These are phyloP conservation scores for Plebejus argus DNA, from an alignment of 2,888 invertebrate species.

Conservation along the genomic window DNA sequence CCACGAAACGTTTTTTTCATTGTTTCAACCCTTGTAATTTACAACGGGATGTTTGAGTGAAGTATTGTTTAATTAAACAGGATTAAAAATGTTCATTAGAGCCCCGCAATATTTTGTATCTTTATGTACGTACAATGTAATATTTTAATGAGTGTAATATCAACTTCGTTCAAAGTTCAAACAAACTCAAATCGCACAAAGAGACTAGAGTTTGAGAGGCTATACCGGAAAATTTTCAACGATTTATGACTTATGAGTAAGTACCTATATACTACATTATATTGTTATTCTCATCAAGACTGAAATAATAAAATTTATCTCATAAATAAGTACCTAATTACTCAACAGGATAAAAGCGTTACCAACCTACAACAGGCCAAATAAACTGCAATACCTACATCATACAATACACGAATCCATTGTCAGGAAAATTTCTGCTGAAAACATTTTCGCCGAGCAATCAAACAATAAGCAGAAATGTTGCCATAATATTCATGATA, in stretches of 20 bases:
- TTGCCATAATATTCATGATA: constrained; percentile 56
- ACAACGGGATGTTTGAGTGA: neutral
- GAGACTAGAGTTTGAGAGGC: neutral
- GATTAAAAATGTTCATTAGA: neutral
- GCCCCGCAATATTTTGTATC: neutral
- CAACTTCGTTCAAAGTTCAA: neutral
- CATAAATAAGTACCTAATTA: no score
- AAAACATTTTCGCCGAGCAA: constrained; percentile 36
- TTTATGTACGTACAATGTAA: neutral
- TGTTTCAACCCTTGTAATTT: constrained; percentile 18
- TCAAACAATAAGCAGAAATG: constrained; percentile 33
- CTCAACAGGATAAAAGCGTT: no score
- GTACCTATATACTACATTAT: no score
- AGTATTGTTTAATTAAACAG: constrained; percentile 25
- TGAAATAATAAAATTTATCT: no score
- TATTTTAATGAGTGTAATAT: neutral
- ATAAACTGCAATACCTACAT: neutral
- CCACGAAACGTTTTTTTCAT: constrained; percentile 30
- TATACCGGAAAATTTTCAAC: neutral
- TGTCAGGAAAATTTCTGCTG: neutral
- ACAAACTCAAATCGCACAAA: neutral
- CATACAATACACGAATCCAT: neutral
- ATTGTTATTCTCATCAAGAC: no score
- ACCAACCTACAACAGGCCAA: neutral
- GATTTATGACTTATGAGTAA: no score